Base-by-base conservation (phyloP, 2,888 invertebrate genomes). In the Drosophila lutescens region DNA sequence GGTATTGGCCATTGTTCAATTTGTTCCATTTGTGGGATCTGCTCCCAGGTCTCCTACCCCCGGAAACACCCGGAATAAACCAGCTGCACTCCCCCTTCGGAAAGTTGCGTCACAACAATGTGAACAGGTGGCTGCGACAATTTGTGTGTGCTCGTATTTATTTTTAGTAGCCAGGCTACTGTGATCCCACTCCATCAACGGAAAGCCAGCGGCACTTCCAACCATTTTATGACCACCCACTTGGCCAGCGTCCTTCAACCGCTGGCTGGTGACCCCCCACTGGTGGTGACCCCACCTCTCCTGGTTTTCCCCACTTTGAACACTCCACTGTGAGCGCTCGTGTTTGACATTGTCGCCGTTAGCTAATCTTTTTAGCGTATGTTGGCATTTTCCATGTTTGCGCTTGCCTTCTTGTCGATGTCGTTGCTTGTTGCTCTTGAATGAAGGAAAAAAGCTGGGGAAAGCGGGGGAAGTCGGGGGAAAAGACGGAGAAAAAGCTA, bases 281-380 rank as follows among this genome's bases (percentile, higher is more conserved):
- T 46, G 46, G 26, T 47, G 15, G 47, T 23, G 49, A 57, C 74
- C 59, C 71, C 78, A 59, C 34, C 20, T 17, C 15, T 15, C 50
- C 32, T 15, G 8, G n/a, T 30, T n/a, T 20, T 36, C 23, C 17
- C 38, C 15, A 36, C 36, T 36, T 7, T 40, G 49, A 34, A 36
- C 58, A 51, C 68, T 51, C 72, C 61, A 47, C 46, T 56, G 49
- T 43, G 50, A 46, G 43, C 74, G 84, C 80, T 88, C 88, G 84
- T 88, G 87, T 85, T 88, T 88, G 88, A 87, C 85, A 85, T 85
- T 85, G 88, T 86, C 81, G 88, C 88, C 84, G 85, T 84, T 86
- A 81, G 89, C 89, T 86, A 88, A 85, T 88, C 88, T 85, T 86
- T 85, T 86, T 86, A 86, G 87, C 85, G 89, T 86, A 85, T 88